Base-by-base conservation (phyloP, 2,888 invertebrate genomes). In the Napeogenes sylphis region DNA sequence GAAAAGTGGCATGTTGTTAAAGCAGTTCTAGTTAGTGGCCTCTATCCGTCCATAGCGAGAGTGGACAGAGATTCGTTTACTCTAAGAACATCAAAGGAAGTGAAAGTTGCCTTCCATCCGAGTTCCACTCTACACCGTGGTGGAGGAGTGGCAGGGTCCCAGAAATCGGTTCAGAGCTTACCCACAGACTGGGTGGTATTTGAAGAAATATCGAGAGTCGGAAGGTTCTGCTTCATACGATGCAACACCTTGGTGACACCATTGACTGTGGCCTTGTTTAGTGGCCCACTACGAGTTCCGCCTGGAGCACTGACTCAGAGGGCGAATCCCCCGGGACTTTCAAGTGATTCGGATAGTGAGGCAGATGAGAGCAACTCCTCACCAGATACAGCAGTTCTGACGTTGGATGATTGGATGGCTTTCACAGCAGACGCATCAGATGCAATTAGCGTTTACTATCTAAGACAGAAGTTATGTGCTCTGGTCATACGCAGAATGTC, bases 1-100 rank as follows among this genome's bases (percentile, higher is more conserved):
- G 94, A 95, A 73, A 95, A 95, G 77, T 97, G 97, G 97, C 94
- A 97, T 12, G 93, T 98, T 61, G 94, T 99, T 0, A 98, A 98
- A 79, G 96, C 96, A 0, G 96, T 97, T 2, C 88, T 99, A 45
- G 94, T 94, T 35, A 95, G 96, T 4, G 98, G 99, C 0, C 91
- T 96, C 64, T 99, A 98, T 84, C 99, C 99, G 0, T 96, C 97
- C 72, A 83, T 99, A 54, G 95, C 96, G 21, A 91, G 94, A 30
- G 93, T 95, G 1, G 94, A 95, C 78, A 85, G 94, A 13, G 92
- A 92, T 32, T 91, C 92, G 35, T 81, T 85, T 13, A 91, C 92
- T 2, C 79, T 96, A 12, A 86, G 94, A 21, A 94, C 95, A 5
- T 92, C 93, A 75, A 94, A 91, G 13, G 92, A 92, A 67, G 86